Conservation (phyloP, 2,888 invertebrate species). For the Melangyna quadrimaculata region DNA sequence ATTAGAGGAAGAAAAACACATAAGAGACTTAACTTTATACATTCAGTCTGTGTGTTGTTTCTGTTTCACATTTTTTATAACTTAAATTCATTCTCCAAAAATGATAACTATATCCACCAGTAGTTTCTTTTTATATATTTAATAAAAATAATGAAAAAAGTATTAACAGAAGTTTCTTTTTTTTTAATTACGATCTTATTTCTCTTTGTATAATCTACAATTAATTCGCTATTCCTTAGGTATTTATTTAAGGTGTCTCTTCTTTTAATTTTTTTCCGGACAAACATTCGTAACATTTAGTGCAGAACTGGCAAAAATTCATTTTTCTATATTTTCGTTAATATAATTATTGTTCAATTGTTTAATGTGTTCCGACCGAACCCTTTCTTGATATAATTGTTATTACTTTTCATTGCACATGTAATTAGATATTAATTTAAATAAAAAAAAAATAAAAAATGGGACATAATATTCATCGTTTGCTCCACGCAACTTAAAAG, state of each 20-base stretch:
- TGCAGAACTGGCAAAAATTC: constrained; percentile 21
- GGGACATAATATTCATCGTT: constrained; percentile 38
- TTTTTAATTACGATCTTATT: not conserved
- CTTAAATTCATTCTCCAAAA: constrained; percentile 10
- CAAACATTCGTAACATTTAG: constrained; percentile 1
- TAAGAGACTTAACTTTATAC: constrained; percentile 40
- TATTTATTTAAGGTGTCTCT: not conserved
- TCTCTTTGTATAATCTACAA: constrained; percentile 44
- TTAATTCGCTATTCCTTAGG: constrained; percentile 57
- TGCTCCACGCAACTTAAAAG: not conserved
- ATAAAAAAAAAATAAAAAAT: not conserved
- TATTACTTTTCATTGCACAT: constrained; percentile 47
- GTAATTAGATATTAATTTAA: not conserved
- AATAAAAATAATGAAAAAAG: constrained; percentile 36
- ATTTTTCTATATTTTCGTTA: constrained; percentile 25
- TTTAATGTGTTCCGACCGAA: not conserved
- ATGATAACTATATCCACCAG: constrained; percentile 17
- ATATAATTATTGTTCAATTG: constrained; percentile 4
- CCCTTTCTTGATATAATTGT: not conserved
- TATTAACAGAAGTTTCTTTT: constrained; percentile 38
- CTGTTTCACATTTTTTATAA: constrained; percentile 10
- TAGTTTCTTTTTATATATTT: not conserved
- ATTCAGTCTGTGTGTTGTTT: constrained; percentile 46
- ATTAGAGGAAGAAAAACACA: constrained; percentile 43
- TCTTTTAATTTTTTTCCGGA: not conserved